phyloP scores from a whole-genome alignment of 2,113 vertebrate genomes.

The Narcine bancroftii region DNA sequence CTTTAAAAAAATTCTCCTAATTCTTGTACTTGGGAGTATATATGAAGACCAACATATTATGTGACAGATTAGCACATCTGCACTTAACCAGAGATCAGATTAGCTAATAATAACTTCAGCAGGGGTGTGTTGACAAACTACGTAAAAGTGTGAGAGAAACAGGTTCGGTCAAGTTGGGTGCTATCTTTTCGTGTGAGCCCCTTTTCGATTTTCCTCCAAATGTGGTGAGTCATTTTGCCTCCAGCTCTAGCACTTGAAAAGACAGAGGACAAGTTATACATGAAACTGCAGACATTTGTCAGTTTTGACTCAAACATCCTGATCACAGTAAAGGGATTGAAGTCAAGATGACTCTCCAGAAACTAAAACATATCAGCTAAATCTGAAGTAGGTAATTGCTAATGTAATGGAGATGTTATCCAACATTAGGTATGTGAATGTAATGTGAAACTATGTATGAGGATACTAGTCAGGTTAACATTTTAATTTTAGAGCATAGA shows the following conservation, averaged over 20 bases:
- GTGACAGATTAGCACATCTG: neutral
- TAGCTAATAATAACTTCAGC: neutral
- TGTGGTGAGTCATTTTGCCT: slow-evolving; percentile 24
- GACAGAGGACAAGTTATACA: neutral
- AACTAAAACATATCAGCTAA: neutral
- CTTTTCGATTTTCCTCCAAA: neutral
- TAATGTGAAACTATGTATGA: neutral
- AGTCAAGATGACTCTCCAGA: neutral
- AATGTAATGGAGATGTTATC: neutral
- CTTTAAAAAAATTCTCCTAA: neutral
- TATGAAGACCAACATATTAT: neutral
- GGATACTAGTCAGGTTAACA: neutral
- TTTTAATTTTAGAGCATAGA: no score
- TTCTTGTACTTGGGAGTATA: neutral
- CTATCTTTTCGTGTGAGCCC: slow-evolving; percentile 26
- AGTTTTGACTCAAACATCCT: neutral
- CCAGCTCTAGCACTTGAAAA: neutral
- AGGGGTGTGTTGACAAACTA: neutral
- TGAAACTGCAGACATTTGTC: neutral
- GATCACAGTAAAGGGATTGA: neutral
- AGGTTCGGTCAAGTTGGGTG: neutral
- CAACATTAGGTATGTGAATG: neutral
- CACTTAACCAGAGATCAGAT: neutral
- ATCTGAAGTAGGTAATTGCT: neutral
- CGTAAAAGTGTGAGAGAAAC: slow-evolving; percentile 1